These are phyloP conservation scores for Prunella himalayana DNA, from an alignment of 2,113 vertebrate genomes.

Conservation along the genomic window DNA sequence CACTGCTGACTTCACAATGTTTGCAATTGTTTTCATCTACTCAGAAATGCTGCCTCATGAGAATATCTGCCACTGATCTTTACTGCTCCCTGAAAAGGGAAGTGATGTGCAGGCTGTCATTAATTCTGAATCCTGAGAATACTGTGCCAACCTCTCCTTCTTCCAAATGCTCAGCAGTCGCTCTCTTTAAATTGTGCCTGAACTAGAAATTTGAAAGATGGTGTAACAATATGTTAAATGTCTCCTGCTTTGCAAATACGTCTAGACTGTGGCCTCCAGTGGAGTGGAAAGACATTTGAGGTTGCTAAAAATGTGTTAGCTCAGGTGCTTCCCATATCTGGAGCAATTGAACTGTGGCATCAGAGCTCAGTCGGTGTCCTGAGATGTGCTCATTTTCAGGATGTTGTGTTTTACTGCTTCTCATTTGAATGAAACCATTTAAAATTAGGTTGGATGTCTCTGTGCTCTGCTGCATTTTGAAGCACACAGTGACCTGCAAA, in stretches of 20 bases:
- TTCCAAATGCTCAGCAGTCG: slow-evolving; percentile 16
- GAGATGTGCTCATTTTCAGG: not conserved
- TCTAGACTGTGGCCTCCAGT: slow-evolving; percentile 27
- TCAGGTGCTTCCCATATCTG: not conserved
- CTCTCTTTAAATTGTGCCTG: not conserved
- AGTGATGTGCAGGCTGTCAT: not conserved
- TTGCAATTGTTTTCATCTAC: not conserved
- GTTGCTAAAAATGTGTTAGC: not conserved
- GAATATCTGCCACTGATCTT: not conserved
- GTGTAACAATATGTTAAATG: not conserved
- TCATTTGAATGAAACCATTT: not conserved
- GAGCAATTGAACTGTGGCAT: not conserved
- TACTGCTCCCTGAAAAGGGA: not conserved
- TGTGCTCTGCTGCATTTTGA: not conserved
- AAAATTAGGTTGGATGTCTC: not conserved
- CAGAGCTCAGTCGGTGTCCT: not conserved
- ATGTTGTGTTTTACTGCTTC: not conserved
- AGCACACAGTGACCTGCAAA: not conserved
- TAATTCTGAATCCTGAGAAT: slow-evolving; percentile 4
- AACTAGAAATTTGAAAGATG: not conserved
- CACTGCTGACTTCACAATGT: not conserved
- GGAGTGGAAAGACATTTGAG: slow-evolving; percentile 12
- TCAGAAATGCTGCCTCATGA: not conserved
- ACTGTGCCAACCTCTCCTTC: not conserved
- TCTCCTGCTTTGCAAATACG: not conserved